These are phyloP conservation scores for Rhinatrema bivittatum DNA, from an alignment of 2,797 vertebrate genomes.

Conservation along the genomic window DNA sequence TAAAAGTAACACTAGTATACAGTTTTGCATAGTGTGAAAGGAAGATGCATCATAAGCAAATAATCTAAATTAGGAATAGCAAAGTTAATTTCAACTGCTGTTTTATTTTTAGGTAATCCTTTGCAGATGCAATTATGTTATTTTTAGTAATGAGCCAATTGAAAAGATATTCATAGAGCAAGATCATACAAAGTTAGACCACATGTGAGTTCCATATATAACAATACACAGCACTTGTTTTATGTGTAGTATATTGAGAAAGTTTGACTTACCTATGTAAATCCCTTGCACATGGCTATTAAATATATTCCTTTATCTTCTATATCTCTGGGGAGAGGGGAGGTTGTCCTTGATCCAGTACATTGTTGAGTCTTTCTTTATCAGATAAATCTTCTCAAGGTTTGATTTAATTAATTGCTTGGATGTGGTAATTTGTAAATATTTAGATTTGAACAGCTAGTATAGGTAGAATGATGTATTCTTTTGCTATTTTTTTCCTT, in stretches of 20 bases:
- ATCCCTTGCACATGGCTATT: conserved; percentile 1
- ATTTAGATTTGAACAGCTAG: no score
- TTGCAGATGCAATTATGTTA: conserved; percentile 27
- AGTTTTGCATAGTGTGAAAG: no score
- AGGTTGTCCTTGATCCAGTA: no score
- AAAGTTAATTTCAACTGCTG: conserved; percentile 14
- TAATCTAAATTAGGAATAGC: conserved; percentile 5
- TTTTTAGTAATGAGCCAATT: conserved; percentile 32
- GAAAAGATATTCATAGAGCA: conserved; percentile 24
- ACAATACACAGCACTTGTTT: conserved; percentile 32
- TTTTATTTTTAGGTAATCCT: conserved; percentile 21
- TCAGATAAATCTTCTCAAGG: no score
- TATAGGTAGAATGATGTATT: no score
- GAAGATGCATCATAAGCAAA: no score
- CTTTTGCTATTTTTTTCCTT: no score
- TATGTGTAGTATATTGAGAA: conserved; percentile 24
- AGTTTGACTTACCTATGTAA: conserved; percentile 10
- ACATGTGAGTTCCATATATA: conserved; percentile 36
- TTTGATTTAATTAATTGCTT: no score
- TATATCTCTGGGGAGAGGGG: conserved; percentile 22
- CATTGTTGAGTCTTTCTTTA: no score
- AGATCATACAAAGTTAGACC: conserved; percentile 39
- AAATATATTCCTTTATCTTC: conserved; percentile 21
- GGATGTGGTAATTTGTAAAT: no score
- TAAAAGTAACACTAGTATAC: no score